Evolutionary conservation across 2,888 invertebrate species (phyloP), one percentile per base, ranked within the genome.

Genomic region (Drosophila pegasa): DNA sequence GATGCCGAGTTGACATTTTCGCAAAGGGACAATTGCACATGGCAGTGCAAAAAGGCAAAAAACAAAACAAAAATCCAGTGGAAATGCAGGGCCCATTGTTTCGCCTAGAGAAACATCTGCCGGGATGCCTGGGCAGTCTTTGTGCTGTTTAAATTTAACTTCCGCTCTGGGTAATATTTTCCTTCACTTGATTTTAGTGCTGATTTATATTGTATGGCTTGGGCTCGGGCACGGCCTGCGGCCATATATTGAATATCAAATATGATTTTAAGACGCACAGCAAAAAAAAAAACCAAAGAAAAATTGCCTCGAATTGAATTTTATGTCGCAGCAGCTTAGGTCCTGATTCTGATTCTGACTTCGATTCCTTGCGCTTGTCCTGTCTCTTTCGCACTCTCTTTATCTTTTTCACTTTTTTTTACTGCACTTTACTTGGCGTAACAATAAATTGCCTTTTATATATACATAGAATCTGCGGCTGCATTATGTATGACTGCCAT

Each of bases 301-400:
- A 86, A 73, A 85, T 77, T 67, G 29, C 59, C 37, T 77, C 69
- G 75, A 86, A 88, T 88, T 83, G 80, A 74, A 80, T 83, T 83
- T 82, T 78, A 87, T 75, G 77, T 73, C 76, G 75, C 77, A 79
- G 69, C 62, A 65, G 65, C 69, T 65, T 63, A 65, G 67, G 56
- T 50, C 31, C 37, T 41, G 61, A 31, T 55, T 33, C 52, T 41
- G 31, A 37, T 45, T 51, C 38, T 43, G 55, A 50, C 20, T 54
- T 40, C 16, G 35, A 20, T 22, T 54, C 58, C 58, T 50, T 54
- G 27, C 33, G 20, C n/a, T 47, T 22, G 33, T 6, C 33, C 22
- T 20, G 6, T 10, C 40, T 45, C 22, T 38, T 25, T 14, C 27
- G 12, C n/a, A 3, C 29, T 40, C 16, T 29, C n/a, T 54, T 20